phyloP scores from a whole-genome alignment of 2,888 invertebrate species.

The Stenchaetothrips biformis region DNA sequence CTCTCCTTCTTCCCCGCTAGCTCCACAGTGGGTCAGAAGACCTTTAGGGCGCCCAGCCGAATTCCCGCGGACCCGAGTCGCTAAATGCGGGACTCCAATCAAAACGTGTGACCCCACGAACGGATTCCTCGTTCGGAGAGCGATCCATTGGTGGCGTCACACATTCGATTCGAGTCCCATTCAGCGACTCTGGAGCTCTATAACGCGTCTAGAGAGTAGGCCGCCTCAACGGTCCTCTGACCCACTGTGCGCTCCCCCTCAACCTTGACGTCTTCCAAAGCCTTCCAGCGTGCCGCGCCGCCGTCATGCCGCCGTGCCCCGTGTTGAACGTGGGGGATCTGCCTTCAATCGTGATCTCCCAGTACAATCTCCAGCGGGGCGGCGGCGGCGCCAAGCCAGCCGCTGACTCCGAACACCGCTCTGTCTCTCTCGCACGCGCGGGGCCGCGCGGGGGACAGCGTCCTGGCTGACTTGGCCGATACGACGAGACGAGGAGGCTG shows the following conservation, averaged over 20 bases:
- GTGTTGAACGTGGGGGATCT: conserved; percentile 9
- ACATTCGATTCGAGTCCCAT: too few relatives aligned
- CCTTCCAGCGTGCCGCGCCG: background rate
- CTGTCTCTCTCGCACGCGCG: background rate
- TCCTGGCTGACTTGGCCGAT: background rate
- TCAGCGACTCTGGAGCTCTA: too few relatives aligned
- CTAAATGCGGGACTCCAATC: too few relatives aligned
- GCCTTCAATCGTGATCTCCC: conserved; percentile 24
- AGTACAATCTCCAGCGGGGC: conserved; percentile 7
- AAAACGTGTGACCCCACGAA: too few relatives aligned
- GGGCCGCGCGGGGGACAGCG: background rate
- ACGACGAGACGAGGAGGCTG: background rate
- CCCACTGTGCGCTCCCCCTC: background rate
- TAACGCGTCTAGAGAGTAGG: too few relatives aligned
- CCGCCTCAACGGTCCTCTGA: too few relatives aligned
- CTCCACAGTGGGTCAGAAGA: too few relatives aligned
- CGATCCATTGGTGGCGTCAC: too few relatives aligned
- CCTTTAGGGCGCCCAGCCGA: background rate
- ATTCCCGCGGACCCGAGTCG: too few relatives aligned
- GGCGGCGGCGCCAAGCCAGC: too few relatives aligned
- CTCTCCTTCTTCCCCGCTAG: background rate
- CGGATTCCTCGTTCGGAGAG: too few relatives aligned
- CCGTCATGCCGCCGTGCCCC: background rate
- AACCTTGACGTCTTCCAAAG: background rate
- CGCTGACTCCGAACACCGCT: too few relatives aligned